Conservation (phyloP, 2,888 invertebrate species). For the Lagria hirta region DNA sequence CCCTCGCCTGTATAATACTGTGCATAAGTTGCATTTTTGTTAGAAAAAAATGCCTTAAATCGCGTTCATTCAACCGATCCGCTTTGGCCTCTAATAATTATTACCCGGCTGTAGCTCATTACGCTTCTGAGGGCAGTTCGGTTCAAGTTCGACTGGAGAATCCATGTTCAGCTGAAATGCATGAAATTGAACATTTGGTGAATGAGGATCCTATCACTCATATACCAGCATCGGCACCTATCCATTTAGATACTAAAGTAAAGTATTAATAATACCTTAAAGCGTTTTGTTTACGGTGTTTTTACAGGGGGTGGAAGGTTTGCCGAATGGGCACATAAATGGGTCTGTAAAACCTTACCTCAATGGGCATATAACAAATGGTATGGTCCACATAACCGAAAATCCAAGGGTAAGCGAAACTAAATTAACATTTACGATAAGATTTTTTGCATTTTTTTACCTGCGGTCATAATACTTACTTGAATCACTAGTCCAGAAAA, state of each 20-base stretch:
- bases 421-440: too few species aligned
- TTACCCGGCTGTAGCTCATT: slow-evolving; percentile 41
- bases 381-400: slow-evolving; percentile 66
- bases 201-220: slow-evolving; percentile 47
- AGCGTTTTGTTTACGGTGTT: slow-evolving; percentile 7
- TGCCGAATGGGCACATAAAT: slow-evolving; percentile 58
- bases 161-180: slow-evolving; percentile 41
- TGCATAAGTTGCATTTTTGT: slow-evolving; percentile 55
- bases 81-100: slow-evolving; percentile 41
- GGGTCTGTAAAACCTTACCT: slow-evolving; percentile 56
- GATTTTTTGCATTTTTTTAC: too few species aligned
- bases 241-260: slow-evolving; percentile 63
- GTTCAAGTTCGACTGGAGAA: slow-evolving; percentile 43
- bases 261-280: too few species aligned
- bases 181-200: slow-evolving; percentile 52
- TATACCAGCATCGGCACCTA: slow-evolving; percentile 40
- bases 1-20: slow-evolving; percentile 53
- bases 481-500: too few species aligned
- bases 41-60: slow-evolving; percentile 51
- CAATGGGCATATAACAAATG: slow-evolving; percentile 59
- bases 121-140: slow-evolving; percentile 39
- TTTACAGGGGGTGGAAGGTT: slow-evolving; percentile 52
- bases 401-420: slow-evolving; percentile 69
- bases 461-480: too few species aligned
- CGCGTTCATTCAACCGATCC: slow-evolving; percentile 38